Evolutionary conservation across 2,888 invertebrate genomes (phyloP).

Genomic region (Lasioglossum calceatum): DNA sequence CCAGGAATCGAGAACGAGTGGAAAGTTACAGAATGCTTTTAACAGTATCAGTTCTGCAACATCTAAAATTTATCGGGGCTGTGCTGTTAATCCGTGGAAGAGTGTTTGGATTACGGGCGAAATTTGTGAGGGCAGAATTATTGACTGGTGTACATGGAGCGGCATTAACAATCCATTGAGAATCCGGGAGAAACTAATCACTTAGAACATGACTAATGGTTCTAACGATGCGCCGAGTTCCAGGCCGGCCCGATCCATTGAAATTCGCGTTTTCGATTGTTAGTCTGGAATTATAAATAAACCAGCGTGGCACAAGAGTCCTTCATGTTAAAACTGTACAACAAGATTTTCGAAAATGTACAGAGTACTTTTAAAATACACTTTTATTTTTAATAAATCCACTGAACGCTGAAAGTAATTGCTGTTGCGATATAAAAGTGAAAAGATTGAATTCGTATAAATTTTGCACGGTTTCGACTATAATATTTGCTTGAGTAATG

Average conservation of each 20-base stretch:
- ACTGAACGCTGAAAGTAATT: neutral
- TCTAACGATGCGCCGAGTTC: neutral
- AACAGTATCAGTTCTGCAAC: neutral
- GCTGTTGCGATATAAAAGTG: neutral
- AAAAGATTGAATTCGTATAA: neutral
- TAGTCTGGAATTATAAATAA: neutral
- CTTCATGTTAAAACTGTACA: neutral
- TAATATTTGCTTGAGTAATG: neutral
- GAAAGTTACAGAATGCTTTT: neutral
- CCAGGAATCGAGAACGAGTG: constrained; percentile 14
- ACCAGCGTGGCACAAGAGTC: neutral
- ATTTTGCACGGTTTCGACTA: neutral
- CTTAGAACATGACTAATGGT: constrained; percentile 20
- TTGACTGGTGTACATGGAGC: neutral
- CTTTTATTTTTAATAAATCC: neutral
- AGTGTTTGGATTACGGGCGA: neutral
- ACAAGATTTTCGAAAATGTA: neutral
- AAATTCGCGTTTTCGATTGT: neutral
- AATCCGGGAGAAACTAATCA: constrained; percentile 13
- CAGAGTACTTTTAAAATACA: neutral
- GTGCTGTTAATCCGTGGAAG: neutral
- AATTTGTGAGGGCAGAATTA: neutral
- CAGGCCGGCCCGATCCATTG: neutral
- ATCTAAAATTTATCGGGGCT: neutral
- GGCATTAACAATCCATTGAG: constrained; percentile 12